Conservation (phyloP, 1,140 invertebrate species). For the Aphis craccivora region DNA sequence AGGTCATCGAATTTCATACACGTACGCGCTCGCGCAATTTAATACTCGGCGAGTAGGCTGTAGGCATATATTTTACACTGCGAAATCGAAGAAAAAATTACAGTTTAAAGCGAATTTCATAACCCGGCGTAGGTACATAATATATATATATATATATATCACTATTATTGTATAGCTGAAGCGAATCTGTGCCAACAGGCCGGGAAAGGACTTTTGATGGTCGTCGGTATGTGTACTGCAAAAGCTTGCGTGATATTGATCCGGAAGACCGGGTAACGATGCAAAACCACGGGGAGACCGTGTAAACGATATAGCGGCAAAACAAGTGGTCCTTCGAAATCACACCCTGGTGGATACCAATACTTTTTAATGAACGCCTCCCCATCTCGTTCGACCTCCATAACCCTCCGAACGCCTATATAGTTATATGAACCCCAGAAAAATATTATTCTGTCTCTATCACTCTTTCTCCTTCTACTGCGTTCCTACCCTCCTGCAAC, state of each 20-base stretch:
- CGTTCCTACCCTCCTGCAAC: not conserved
- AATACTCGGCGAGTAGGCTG: no score
- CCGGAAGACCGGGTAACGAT: constrained; percentile 47
- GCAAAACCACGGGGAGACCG: constrained; percentile 54
- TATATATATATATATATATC: no score
- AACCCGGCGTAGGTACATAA: no score
- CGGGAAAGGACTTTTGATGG: constrained; percentile 11
- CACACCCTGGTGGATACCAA: constrained; percentile 58
- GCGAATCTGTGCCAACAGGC: not conserved
- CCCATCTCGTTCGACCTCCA: not conserved
- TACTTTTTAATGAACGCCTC: constrained; percentile 57
- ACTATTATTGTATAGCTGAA: not conserved
- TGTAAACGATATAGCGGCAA: constrained; percentile 53
- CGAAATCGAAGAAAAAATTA: no score
- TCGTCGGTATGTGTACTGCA: not conserved
- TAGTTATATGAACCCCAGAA: constrained; percentile 53
- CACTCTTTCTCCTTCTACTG: not conserved
- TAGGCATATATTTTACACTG: no score
- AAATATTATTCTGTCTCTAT: constrained; percentile 47
- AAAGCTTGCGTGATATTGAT: constrained; percentile 45
- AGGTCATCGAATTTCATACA: not conserved
- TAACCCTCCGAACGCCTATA: not conserved
- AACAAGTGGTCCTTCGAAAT: constrained; percentile 58
- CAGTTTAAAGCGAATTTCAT: not conserved
- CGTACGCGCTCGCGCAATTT: no score